These are phyloP conservation scores for Dyspetes luteomarginatus DNA, from an alignment of 2,888 invertebrate genomes.

Conservation along the genomic window DNA sequence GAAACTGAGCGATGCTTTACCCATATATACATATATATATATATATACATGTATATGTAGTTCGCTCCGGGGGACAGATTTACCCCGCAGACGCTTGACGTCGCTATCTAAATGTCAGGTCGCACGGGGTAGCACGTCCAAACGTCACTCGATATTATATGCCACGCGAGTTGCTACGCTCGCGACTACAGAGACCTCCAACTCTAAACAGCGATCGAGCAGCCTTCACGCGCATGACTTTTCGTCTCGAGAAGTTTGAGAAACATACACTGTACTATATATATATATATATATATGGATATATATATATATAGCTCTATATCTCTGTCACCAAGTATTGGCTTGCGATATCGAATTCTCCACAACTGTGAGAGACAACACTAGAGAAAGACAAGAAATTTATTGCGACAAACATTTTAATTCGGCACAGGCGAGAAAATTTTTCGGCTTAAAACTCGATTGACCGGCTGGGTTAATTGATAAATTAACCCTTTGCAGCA, in stretches of 20 bases:
- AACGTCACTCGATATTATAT: conserved; percentile 77
- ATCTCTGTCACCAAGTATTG: conserved; percentile 13
- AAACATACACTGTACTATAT: conserved; percentile 31
- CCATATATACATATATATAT: conserved; percentile 13
- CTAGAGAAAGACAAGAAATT: neutral
- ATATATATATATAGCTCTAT: conserved; percentile 6
- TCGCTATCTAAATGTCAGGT: conserved; percentile 81
- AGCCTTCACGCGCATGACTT: conserved; percentile 62
- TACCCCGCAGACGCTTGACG: conserved; percentile 80
- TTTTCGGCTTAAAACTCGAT: neutral
- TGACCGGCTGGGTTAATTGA: neutral
- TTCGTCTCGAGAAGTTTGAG: conserved; percentile 60
- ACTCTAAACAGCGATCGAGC: conserved; percentile 29
- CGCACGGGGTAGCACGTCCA: conserved; percentile 73
- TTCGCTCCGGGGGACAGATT: conserved; percentile 79
- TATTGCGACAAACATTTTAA: neutral
- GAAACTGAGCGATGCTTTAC: conserved; percentile 46
- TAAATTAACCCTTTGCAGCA: too few relatives aligned
- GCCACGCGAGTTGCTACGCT: conserved; percentile 43
- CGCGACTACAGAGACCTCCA: conserved; percentile 47
- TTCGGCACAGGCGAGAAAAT: neutral
- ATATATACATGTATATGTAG: conserved; percentile 17
- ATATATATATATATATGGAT: conserved; percentile 18
- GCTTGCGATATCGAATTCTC: conserved; percentile 25
- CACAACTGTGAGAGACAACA: neutral